Evolutionary conservation across 1,140 invertebrate genomes (phyloP), one percentile per base, ranked within the genome.

Genomic region (Hylyphantes graminicola): DNA sequence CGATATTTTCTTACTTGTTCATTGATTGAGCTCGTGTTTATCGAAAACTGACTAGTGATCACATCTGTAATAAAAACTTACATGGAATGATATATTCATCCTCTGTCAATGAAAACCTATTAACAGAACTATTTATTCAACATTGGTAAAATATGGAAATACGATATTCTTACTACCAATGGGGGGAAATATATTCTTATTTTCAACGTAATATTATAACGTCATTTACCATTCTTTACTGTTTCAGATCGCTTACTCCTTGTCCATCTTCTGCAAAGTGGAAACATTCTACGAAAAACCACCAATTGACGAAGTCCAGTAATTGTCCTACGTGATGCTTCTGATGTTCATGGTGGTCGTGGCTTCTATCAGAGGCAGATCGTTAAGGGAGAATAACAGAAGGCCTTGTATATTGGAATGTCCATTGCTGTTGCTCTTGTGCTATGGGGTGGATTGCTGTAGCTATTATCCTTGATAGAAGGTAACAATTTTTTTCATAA

Each of bases 321-420:
- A 96, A 70, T 88, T 97, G 85, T 92, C 94, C 88, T 96, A 97
- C 90, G 93, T 94, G 21, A 93, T 94, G 78, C 94, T 95, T 88
- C 90, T 98, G 13, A 93, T 97, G 13, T 89, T 96, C 13, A 93
- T 96, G 59, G 96, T 97, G 21, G 94, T 94, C 53, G 92, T 95
- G 59, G 90, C 97, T 73, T 94, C 96, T 7, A 91, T 97, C 55
- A 92, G 95, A 35, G 87, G 90, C 13, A 89, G 90, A 53, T 94
- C 95, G 19, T 95, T 97, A 21, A 93, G 95, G 17, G 96, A 97
- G 88, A 97, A 98, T 89, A 96, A 97, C 88, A 92, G 96, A 3
- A 98, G 90, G 94, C 96, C 7, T 92, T 93, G 3, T 97, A 96
- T 89, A 97, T 98, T 79, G 95, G 95, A 0, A 91, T 96, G 59